Conservation (phyloP, 1,140 invertebrate genomes). For the Leptopilina clavipes region DNA sequence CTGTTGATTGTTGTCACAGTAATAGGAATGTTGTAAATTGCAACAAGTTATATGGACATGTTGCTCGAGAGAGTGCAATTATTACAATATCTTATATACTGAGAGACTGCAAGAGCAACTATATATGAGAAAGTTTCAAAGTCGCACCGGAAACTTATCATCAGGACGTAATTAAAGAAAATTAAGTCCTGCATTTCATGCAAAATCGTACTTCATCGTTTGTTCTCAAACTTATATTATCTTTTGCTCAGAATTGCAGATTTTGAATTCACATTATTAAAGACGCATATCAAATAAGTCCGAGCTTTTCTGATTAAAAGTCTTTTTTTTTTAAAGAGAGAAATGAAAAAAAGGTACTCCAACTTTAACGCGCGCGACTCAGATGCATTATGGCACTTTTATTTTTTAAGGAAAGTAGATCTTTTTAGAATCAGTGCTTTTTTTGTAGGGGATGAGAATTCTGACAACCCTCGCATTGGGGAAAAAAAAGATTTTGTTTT, state of each 20-base stretch:
- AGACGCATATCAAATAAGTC: slow-evolving; percentile 25
- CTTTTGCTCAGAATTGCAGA: slow-evolving; percentile 23
- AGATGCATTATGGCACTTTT: too few species aligned
- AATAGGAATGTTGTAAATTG: slow-evolving; percentile 21
- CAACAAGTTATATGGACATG: slow-evolving; percentile 33
- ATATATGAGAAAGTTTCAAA: slow-evolving; percentile 27
- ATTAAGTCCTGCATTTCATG: slow-evolving; percentile 31
- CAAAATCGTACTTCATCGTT: slow-evolving; percentile 26
- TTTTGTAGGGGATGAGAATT: background rate
- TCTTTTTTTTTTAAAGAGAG: background rate
- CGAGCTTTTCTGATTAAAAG: slow-evolving; percentile 8
- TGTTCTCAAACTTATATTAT: slow-evolving; percentile 27
- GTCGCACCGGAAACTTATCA: slow-evolving; percentile 15
- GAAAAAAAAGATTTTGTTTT: too few species aligned
- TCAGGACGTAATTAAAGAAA: slow-evolving; percentile 31
- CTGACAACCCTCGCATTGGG: background rate
- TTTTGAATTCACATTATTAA: slow-evolving; percentile 10
- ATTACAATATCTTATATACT: background rate
- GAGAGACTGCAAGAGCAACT: background rate
- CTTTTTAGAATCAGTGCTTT: background rate
- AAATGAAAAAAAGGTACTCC: background rate
- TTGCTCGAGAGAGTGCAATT: slow-evolving; percentile 8
- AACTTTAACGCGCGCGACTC: too few species aligned
- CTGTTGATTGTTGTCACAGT: slow-evolving; percentile 28
- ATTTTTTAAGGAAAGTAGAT: too few species aligned